Conservation (phyloP, 2,888 invertebrate species). For the Acrobasis suavella region DNA sequence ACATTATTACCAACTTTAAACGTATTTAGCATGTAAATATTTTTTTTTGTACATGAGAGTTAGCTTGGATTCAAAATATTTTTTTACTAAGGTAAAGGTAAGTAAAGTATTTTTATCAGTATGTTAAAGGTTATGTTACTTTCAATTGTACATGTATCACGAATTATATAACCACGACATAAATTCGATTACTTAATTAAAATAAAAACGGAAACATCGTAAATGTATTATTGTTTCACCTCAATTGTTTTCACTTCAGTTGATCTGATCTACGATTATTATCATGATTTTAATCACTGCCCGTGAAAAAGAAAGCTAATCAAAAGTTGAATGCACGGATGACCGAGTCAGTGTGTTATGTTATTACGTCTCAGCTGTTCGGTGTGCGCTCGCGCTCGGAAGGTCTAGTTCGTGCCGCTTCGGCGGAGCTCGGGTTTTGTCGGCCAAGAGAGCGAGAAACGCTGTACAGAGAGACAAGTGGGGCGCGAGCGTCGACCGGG, state of each 20-base stretch:
- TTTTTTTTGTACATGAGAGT: no score
- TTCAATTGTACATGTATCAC: no score
- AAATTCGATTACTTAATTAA: not conserved
- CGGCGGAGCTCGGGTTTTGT: slow-evolving; percentile 58
- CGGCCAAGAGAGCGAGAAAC: slow-evolving; percentile 65
- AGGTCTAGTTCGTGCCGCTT: slow-evolving; percentile 78
- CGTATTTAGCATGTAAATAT: no score
- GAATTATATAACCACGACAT: no score
- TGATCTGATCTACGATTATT: slow-evolving; percentile 34
- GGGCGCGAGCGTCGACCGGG: slow-evolving; percentile 89
- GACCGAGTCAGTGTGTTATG: slow-evolving; percentile 83
- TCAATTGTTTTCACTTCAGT: not conserved
- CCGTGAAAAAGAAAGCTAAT: slow-evolving; percentile 80
- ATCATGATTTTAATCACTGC: slow-evolving; percentile 56
- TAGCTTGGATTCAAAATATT: no score
- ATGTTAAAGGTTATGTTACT: no score
- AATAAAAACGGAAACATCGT: not conserved
- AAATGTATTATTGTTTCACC: not conserved
- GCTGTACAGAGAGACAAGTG: slow-evolving; percentile 67
- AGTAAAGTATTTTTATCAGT: no score
- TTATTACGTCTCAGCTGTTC: slow-evolving; percentile 81
- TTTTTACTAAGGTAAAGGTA: no score
- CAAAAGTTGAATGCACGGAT: slow-evolving; percentile 83
- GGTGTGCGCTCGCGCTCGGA: slow-evolving; percentile 75
- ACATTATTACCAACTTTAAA: slow-evolving; percentile 1